These are phyloP conservation scores for Syngnathus typhle DNA, from an alignment of 2,113 vertebrate species.

Conservation along the genomic window DNA sequence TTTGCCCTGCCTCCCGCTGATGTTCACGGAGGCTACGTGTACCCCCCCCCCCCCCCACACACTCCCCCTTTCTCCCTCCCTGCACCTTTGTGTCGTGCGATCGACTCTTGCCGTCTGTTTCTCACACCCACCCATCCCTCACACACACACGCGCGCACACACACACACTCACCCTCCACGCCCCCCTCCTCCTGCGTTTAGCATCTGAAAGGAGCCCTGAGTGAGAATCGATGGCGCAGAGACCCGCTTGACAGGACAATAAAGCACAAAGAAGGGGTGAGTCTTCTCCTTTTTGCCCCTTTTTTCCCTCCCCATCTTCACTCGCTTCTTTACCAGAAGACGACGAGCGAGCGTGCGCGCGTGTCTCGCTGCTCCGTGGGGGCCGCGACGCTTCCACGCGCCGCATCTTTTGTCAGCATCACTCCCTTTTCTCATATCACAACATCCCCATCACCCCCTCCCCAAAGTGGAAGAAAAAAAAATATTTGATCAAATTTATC, in stretches of 20 bases:
- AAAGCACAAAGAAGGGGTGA: slow-evolving; percentile 79
- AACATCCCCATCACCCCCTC: slow-evolving; percentile 27
- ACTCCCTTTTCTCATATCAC: not conserved
- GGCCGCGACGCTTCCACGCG: slow-evolving; percentile 48
- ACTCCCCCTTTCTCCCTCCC: slow-evolving; percentile 6
- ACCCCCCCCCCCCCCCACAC: not conserved
- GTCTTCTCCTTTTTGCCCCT: slow-evolving; percentile 54
- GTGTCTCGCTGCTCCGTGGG: slow-evolving; percentile 18
- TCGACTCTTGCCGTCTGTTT: slow-evolving; percentile 67
- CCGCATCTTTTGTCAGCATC: slow-evolving; percentile 68
- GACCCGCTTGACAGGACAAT: slow-evolving; percentile 79
- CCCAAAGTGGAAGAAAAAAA: slow-evolving; percentile 1
- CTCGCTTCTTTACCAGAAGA: not conserved
- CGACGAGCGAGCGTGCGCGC: not conserved
- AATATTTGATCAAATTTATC: slow-evolving; percentile 13
- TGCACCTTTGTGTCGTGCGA: slow-evolving; percentile 75
- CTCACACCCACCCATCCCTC: slow-evolving; percentile 64
- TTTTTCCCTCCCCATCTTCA: slow-evolving; percentile 9
- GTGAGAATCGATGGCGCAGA: slow-evolving; percentile 79
- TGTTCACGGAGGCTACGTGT: slow-evolving; percentile 31
- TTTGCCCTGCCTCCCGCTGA: slow-evolving; percentile 15
- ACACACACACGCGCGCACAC: slow-evolving; percentile 58
- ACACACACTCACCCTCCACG: slow-evolving; percentile 25
- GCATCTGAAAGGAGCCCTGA: slow-evolving; percentile 77
- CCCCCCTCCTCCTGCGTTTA: slow-evolving; percentile 67